Conservation (phyloP, 1,140 invertebrate species). For the Ceratina australensis region DNA sequence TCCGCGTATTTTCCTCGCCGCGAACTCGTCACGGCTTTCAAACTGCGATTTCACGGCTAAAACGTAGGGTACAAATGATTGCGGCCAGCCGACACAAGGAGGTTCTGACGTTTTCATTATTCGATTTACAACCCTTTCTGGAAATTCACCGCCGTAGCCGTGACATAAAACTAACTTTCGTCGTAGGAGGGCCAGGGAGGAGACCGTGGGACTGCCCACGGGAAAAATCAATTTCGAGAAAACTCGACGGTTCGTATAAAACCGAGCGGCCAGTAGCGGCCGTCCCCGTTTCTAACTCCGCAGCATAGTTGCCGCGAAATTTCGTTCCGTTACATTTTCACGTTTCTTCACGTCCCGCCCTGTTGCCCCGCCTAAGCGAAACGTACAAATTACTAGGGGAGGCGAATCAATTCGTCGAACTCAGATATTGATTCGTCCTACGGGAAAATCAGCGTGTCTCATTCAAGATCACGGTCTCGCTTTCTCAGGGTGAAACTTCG, state of each 20-base stretch:
- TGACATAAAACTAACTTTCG: slow-evolving; percentile 63
- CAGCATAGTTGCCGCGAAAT: slow-evolving; percentile 45
- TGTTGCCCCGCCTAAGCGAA: slow-evolving; percentile 22
- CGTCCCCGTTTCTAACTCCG: slow-evolving; percentile 38
- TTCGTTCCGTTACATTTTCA: slow-evolving; percentile 50
- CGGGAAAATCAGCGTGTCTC: slow-evolving; percentile 38
- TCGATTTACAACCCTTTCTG: slow-evolving; percentile 66
- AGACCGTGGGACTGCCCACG: slow-evolving; percentile 48
- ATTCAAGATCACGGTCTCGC: slow-evolving; percentile 24
- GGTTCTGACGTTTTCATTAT: slow-evolving; percentile 66
- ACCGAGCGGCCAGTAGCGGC: slow-evolving; percentile 45
- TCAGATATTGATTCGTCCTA: too few species aligned
- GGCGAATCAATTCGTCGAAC: background rate
- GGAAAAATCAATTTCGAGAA: slow-evolving; percentile 65
- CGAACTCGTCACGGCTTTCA: slow-evolving; percentile 19
- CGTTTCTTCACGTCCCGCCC: slow-evolving; percentile 6
- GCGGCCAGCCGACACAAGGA: slow-evolving; percentile 54
- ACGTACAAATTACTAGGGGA: slow-evolving; percentile 13
- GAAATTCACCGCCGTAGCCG: slow-evolving; percentile 59
- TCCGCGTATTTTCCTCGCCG: slow-evolving; percentile 41
- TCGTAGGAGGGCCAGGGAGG: slow-evolving; percentile 22
- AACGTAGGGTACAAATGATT: slow-evolving; percentile 56
- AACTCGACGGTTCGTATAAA: slow-evolving; percentile 64
- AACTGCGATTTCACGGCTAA: slow-evolving; percentile 57
- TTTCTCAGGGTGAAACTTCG: slow-evolving; percentile 37